Base-by-base conservation (phyloP, 2,797 vertebrate species). In the Alosa sapidissima region DNA sequence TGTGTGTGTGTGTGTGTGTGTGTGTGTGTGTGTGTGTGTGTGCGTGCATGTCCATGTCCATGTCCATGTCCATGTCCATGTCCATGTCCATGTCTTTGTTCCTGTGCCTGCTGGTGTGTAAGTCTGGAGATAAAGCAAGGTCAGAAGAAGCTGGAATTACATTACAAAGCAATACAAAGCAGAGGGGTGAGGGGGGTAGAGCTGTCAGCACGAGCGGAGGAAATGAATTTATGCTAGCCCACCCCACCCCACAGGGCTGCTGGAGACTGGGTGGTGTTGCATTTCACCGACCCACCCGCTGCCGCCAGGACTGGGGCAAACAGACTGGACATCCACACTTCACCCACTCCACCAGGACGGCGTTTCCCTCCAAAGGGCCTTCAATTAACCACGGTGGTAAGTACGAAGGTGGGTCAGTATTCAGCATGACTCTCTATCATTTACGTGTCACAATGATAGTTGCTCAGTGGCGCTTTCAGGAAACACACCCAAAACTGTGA, bases 111-210 rank as follows among this genome's bases (percentile, higher is more conserved):
- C 41, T 41, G 41, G 41, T 41, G 41, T 41, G 41, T 41, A 41
- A 41, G 41, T 54, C 3, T 10, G 24, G 58, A 14, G 11, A 51
- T 51, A 51, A 36, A 62, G 52, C 54, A 81, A 65, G 81, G 45
- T 84, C 11, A 51, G 85, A 65, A 49, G 9, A 58, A 49, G 58
- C 60, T 47, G 51, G 83, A 33, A 82, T 86, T 81, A 81, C 49
- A 82, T 88, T 85, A 90, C 81, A 88, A 87, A 85, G 85, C 86
- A 62, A 87, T 84, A 86, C 45, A 60, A 81, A 78, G 84, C 48
- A 19, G 33, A 41, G 41, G 41, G 41, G 41, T 41, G 41, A 6
- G 58, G n/a, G 58, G 7, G 6, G 58, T 6, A 10, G 48, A 52
- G 87, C 83, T 72, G 60, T 87, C 36, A 82, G 87, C 84, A 51